These are phyloP conservation scores for Drosophila yakuba DNA, from an alignment of 1,140 invertebrate genomes.

Conservation along the genomic window DNA sequence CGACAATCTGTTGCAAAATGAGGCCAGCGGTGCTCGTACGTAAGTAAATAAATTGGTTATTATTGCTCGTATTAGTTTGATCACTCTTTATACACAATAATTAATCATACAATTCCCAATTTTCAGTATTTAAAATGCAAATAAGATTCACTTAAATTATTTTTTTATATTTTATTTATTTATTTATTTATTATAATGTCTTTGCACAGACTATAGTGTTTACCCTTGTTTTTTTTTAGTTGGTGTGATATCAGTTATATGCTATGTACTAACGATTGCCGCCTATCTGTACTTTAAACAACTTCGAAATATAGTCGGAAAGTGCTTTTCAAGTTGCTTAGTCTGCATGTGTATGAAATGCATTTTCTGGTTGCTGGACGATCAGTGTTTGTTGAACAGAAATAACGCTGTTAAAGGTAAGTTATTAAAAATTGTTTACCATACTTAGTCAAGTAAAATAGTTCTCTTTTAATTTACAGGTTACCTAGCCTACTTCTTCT, in stretches of 20 bases:
- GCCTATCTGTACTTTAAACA: neutral
- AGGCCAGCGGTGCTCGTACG: neutral
- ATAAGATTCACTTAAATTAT: no score
- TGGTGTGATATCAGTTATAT: neutral
- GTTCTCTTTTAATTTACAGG: neutral
- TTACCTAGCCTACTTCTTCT: neutral
- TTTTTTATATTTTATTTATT: no score
- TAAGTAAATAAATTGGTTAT: neutral
- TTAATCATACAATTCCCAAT: no score
- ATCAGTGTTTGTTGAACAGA: neutral
- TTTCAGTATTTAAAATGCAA: no score
- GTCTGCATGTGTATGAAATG: conserved; percentile 1
- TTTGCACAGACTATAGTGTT: no score
- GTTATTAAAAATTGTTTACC: neutral
- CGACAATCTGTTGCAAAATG: neutral
- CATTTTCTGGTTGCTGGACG: neutral
- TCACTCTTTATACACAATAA: no score
- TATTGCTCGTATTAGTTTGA: neutral
- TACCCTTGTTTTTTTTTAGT: neutral
- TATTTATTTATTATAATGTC: no score
- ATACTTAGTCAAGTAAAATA: no score
- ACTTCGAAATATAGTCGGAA: neutral
- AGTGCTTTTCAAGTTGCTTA: neutral
- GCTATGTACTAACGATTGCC: neutral
- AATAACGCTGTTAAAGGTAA: neutral